Evolutionary conservation across 2,797 vertebrate genomes (phyloP).

Genomic region (Hydrocynus forskahlii): DNA sequence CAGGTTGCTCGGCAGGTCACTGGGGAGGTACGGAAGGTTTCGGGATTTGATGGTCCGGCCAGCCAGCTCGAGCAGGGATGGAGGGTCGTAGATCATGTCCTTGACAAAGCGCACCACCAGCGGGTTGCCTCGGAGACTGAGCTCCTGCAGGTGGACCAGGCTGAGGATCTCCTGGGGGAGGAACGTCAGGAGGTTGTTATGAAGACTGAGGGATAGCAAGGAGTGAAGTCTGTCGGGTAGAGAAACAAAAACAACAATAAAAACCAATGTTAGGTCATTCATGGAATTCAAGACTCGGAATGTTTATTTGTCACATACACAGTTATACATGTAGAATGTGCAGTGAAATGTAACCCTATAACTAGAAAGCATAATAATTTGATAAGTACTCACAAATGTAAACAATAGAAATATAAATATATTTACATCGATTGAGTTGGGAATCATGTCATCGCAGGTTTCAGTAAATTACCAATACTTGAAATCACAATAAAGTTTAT

Average conservation of each 20-base stretch:
- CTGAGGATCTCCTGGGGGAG: conserved; percentile 96
- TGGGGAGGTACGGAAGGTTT: conserved; percentile 83
- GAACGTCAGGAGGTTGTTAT: conserved; percentile 96
- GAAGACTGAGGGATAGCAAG: conserved; percentile 93
- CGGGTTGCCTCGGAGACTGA: conserved; percentile 96
- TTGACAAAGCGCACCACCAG: conserved; percentile 95
- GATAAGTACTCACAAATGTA: too few species aligned
- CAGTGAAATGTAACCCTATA: too few species aligned
- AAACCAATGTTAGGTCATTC: too few species aligned
- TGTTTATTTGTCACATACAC: too few species aligned
- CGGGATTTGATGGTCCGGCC: conserved; percentile 91
- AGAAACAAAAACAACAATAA: neutral
- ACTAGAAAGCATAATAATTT: too few species aligned
- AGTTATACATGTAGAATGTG: too few species aligned
- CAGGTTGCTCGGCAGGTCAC: conserved; percentile 87
- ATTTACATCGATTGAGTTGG: too few species aligned
- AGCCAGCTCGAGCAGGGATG: conserved; percentile 92
- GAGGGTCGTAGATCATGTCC: conserved; percentile 93
- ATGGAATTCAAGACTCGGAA: too few species aligned
- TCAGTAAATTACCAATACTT: too few species aligned
- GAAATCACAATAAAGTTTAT: too few species aligned
- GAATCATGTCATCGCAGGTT: too few species aligned
- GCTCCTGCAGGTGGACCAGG: conserved; percentile 92
- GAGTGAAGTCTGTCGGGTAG: conserved; percentile 83
- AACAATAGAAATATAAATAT: too few species aligned